A percentile compares a stretch with the other conserved stretches of the same genome.
phyloP scores from a whole-genome alignment of 2,797 vertebrate species.

The Ciconia nigra region DNA sequence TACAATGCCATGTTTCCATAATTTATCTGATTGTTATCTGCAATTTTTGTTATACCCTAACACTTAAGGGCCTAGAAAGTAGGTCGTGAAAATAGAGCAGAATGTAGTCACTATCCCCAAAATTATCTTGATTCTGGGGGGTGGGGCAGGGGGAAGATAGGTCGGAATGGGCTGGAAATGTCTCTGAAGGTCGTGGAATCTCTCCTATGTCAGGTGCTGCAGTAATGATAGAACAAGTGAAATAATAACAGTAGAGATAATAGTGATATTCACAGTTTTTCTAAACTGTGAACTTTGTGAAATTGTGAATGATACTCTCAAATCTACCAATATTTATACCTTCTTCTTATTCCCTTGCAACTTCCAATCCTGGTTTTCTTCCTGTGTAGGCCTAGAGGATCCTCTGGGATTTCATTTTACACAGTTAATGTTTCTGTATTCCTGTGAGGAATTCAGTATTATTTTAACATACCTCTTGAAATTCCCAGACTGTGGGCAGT shows the following conservation, averaged over 20 bases:
- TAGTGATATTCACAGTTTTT: not conserved
- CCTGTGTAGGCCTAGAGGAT: not conserved
- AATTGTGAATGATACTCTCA: not conserved
- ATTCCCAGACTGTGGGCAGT: not conserved
- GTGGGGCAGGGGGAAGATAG: rapidly evolving
- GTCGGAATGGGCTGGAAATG: not conserved
- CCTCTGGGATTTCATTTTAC: not conserved
- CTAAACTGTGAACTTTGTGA: not conserved
- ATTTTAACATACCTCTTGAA: not conserved
- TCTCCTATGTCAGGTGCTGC: not conserved
- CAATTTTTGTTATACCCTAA: not conserved
- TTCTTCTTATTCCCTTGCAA: not conserved
- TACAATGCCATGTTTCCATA: not conserved
- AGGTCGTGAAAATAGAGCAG: not conserved
- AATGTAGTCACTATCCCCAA: not conserved
- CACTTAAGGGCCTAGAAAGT: not conserved
- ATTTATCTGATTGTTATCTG: not conserved
- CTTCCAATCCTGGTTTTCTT: not conserved
- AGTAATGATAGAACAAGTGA: not conserved
- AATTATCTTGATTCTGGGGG: not conserved
- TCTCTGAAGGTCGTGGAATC: not conserved
- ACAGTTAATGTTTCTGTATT: not conserved
- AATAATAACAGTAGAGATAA: not conserved
- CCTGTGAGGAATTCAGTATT: not conserved
- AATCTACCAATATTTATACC: not conserved